Percentiles rank a stretch among this genome's conserved stretches.
These are phyloP conservation scores for Steromphala cineraria DNA, from an alignment of 2,888 invertebrate genomes.

Conservation along the genomic window DNA sequence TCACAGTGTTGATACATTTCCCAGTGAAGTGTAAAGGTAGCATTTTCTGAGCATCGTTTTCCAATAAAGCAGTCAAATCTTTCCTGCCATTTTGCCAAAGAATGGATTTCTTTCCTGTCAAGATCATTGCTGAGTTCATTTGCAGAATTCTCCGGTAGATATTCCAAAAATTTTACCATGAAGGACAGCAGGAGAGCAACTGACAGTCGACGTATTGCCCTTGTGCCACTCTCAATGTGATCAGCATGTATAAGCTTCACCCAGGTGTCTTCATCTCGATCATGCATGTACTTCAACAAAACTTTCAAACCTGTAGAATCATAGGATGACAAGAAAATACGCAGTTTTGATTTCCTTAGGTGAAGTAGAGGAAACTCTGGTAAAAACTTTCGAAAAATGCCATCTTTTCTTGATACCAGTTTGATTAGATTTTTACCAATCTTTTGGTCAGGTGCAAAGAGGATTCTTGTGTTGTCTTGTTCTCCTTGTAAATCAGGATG, in stretches of 20 bases:
- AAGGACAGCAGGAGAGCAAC: background rate
- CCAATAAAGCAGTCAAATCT: background rate
- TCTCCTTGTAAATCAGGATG: background rate
- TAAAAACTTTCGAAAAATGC: background rate
- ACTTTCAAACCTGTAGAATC: background rate
- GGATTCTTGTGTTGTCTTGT: background rate
- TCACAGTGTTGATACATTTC: conserved; percentile 28
- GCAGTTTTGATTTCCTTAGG: background rate
- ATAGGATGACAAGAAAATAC: background rate
- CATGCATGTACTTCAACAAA: background rate
- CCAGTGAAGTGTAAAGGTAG: conserved; percentile 24
- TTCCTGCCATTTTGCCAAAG: background rate
- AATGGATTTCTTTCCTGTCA: background rate
- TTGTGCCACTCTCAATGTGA: background rate
- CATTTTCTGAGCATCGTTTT: background rate
- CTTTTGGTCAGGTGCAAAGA: background rate
- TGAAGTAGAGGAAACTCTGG: background rate
- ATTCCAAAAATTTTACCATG: background rate
- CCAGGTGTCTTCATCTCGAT: background rate
- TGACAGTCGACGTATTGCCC: background rate
- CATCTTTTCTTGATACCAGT: background rate
- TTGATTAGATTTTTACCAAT: background rate
- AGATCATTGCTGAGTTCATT: background rate
- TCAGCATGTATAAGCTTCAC: background rate
- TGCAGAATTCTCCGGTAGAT: background rate